Percentiles rank a stretch among this genome's conserved stretches.
Evolutionary conservation across 2,888 invertebrate genomes (phyloP).

Genomic region (Caenorhabditis afra): DNA sequence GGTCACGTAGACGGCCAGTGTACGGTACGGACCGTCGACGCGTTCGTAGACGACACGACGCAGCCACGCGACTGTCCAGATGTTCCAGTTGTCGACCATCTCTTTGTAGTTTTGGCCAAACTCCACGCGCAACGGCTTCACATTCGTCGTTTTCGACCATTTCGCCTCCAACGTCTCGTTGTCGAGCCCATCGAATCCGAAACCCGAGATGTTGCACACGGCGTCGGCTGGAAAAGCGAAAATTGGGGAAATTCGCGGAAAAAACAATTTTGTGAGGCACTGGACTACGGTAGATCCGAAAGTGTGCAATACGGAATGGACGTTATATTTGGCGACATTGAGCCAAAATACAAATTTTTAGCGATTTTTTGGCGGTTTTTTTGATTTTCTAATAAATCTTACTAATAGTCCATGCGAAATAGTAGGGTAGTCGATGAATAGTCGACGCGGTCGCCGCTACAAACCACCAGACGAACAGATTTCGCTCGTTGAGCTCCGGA

Average conservation of each 20-base stretch:
- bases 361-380: background rate
- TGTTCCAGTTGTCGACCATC: slow-evolving; percentile 94
- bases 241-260: no score
- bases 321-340: background rate
- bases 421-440: slow-evolving; percentile 78
- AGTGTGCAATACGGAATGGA: no score
- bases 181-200: slow-evolving; percentile 90
- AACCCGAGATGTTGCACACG: slow-evolving; percentile 93
- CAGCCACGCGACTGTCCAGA: slow-evolving; percentile 94
- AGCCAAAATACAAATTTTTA: no score
- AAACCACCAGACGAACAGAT: slow-evolving; percentile 65
- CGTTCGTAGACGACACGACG: slow-evolving; percentile 90
- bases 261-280: no score
- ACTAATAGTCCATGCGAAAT: slow-evolving; percentile 80
- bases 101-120: slow-evolving; percentile 90
- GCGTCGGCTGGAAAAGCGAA: slow-evolving; percentile 89
- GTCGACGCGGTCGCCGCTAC: slow-evolving; percentile 67
- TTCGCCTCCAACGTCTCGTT: slow-evolving; percentile 85
- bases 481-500: slow-evolving; percentile 39
- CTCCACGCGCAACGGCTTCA: slow-evolving; percentile 92
- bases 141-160: slow-evolving; percentile 95
- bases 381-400: slow-evolving; percentile 4
- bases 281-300: no score
- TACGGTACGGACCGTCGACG: slow-evolving; percentile 45
- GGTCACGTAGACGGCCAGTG: slow-evolving; percentile 51